Conservation (phyloP, 2,888 invertebrate species). For the Coenonympha glycerion region DNA sequence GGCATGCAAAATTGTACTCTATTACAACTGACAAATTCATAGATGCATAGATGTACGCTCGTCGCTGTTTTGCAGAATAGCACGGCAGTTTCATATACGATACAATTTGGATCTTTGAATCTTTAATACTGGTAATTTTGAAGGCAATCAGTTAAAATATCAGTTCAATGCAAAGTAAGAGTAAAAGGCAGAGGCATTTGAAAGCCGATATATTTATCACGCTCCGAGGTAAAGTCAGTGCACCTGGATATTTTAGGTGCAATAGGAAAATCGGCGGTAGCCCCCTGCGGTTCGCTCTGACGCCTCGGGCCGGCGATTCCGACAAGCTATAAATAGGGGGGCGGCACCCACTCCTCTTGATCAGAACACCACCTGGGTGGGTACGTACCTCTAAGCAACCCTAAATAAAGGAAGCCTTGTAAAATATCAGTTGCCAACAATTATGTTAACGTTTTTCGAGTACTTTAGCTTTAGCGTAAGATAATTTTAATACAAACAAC, state of each 20-base stretch:
- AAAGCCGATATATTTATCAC: slow-evolving; percentile 28
- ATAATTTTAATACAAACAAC: no score
- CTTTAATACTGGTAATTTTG: no score
- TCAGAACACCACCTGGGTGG: slow-evolving; percentile 57
- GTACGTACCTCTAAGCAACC: slow-evolving; percentile 39
- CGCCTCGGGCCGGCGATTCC: slow-evolving; percentile 43
- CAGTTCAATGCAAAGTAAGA: slow-evolving; percentile 12
- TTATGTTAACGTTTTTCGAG: background rate
- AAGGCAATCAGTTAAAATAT: background rate
- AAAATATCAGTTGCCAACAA: background rate
- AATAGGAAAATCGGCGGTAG: slow-evolving; percentile 35
- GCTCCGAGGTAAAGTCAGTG: slow-evolving; percentile 26
- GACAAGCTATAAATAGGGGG: slow-evolving; percentile 58
- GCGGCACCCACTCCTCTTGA: slow-evolving; percentile 53
- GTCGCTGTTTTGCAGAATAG: no score
- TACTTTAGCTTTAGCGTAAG: no score
- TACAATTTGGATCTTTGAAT: no score
- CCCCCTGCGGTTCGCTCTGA: slow-evolving; percentile 48
- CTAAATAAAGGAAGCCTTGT: background rate
- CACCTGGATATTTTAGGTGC: slow-evolving; percentile 37
- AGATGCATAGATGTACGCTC: no score
- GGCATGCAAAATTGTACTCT: no score
- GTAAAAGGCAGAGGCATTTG: slow-evolving; percentile 14
- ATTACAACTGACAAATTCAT: no score
- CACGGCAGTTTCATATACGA: no score